Conservation (phyloP, 2,113 vertebrate species). For the Erythrocercus mccallii region DNA sequence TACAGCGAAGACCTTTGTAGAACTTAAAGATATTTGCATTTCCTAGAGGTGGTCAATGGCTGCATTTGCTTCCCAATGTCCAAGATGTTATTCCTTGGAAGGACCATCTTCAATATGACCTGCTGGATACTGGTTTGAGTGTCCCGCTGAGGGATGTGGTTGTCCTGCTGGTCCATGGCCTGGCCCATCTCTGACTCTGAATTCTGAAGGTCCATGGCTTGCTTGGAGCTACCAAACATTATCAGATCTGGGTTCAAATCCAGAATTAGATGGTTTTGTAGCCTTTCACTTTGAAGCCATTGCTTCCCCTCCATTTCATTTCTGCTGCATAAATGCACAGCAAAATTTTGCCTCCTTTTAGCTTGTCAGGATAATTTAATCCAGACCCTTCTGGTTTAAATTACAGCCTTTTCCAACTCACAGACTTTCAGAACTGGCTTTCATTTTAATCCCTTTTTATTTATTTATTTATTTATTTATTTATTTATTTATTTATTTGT, state of each 20-base stretch:
- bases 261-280: background rate
- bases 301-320: background rate
- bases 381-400: conserved; percentile 46
- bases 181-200: background rate
- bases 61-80: background rate
- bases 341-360: conserved; percentile 12
- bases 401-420: conserved; percentile 5
- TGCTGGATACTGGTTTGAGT: background rate
- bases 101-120: background rate
- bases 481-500: conserved; percentile 44
- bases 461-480: conserved; percentile 45
- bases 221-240: background rate
- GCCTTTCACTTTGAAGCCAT: background rate
- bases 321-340: background rate
- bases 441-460: conserved; percentile 42
- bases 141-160: background rate
- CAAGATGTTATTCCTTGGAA: background rate
- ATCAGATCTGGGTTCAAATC: background rate
- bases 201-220: background rate
- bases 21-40: background rate
- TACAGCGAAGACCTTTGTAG: rapidly evolving
- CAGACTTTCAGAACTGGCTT: conserved; percentile 15
- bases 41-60: background rate
- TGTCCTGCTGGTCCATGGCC: background rate
- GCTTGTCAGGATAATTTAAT: conserved; percentile 18